Percentiles rank a stretch among this genome's conserved stretches.
These are phyloP conservation scores for Loripinus fragilis DNA, from an alignment of 2,888 invertebrate genomes.

Conservation along the genomic window DNA sequence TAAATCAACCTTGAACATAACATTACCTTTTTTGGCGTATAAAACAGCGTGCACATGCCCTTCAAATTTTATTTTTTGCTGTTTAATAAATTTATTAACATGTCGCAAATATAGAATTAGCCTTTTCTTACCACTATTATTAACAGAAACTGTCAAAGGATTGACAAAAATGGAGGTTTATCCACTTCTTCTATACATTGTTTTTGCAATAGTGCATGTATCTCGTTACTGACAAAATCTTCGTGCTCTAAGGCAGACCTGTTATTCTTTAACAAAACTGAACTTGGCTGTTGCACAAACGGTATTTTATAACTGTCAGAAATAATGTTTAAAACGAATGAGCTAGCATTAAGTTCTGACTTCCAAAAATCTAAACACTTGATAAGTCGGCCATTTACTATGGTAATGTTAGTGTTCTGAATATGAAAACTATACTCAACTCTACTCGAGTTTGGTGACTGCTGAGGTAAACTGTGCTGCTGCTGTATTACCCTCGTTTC, in stretches of 20 bases:
- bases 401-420: no score
- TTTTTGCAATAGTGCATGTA: no score
- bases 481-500: no score
- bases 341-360: no score
- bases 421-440: neutral
- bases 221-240: no score
- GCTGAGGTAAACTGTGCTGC: neutral
- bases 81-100: neutral
- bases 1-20: conserved; percentile 30
- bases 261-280: neutral
- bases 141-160: neutral
- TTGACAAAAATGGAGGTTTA: neutral
- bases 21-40: neutral
- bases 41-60: no score
- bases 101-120: neutral
- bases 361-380: no score
- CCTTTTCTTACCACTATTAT: neutral
- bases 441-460: no score
- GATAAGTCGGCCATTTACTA: neutral
- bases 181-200: neutral
- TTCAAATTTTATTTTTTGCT: neutral
- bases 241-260: neutral
- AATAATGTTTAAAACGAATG: no score
- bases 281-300: neutral
- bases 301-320: neutral